These are phyloP conservation scores for Carassius carassius DNA, from an alignment of 2,113 vertebrate species.

Conservation along the genomic window DNA sequence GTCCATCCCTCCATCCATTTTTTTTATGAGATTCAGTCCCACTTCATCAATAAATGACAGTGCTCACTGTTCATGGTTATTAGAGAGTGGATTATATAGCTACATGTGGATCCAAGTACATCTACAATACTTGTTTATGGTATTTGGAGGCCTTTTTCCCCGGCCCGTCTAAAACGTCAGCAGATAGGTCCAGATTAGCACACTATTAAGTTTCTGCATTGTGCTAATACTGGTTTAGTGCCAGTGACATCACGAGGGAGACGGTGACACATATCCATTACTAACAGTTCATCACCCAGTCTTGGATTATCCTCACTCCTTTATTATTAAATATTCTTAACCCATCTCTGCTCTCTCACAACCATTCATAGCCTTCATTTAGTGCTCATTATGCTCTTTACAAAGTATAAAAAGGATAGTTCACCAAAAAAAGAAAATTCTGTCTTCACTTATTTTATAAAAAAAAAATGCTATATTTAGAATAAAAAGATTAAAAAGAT, in stretches of 20 bases:
- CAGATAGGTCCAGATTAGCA: slow-evolving; percentile 23
- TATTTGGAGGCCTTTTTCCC: background rate
- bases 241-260: slow-evolving; percentile 24
- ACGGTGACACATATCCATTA: slow-evolving; percentile 10
- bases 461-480: no score
- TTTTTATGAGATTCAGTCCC: slow-evolving; percentile 15
- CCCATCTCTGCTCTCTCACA: background rate
- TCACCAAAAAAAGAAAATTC: background rate
- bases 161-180: background rate
- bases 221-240: slow-evolving; percentile 32
- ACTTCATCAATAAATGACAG: background rate
- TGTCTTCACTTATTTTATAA: background rate
- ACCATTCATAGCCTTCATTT: background rate
- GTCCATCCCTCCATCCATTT: background rate
- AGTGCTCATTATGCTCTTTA: background rate
- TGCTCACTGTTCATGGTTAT: background rate
- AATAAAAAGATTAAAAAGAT: no score
- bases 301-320: slow-evolving; percentile 11
- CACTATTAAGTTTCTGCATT: slow-evolving; percentile 36
- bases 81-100: slow-evolving; percentile 13
- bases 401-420: background rate
- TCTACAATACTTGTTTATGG: slow-evolving; percentile 8
- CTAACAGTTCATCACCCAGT: slow-evolving; percentile 26
- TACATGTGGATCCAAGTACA: slow-evolving; percentile 6
- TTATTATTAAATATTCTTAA: background rate